phyloP scores from a whole-genome alignment of 2,888 invertebrate genomes.

The Tholera decimalis region DNA sequence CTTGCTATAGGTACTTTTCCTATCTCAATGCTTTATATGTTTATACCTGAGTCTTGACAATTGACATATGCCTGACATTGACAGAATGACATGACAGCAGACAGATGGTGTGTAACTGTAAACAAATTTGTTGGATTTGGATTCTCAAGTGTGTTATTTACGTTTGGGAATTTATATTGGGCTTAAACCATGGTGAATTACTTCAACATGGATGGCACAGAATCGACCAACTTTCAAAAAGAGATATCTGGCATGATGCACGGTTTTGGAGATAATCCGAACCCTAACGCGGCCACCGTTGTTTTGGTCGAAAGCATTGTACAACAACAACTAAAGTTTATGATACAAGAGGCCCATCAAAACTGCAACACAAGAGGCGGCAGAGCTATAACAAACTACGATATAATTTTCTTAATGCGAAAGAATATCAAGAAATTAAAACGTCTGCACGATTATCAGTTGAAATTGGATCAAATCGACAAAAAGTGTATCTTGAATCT shows the following conservation, averaged over 20 bases:
- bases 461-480: conserved; percentile 90
- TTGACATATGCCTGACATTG: too few relatives aligned
- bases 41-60: too few relatives aligned
- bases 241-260: conserved; percentile 97
- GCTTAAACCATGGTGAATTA: conserved; percentile 80
- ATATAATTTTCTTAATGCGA: conserved; percentile 96
- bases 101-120: conserved; percentile 7
- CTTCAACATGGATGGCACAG: conserved; percentile 81
- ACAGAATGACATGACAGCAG: background rate
- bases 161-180: conserved; percentile 5
- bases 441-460: conserved; percentile 94
- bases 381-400: conserved; percentile 91
- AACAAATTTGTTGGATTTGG: conserved; percentile 6
- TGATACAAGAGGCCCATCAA: conserved; percentile 95
- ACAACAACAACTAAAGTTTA: conserved; percentile 94
- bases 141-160: background rate
- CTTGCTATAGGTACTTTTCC: too few relatives aligned
- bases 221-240: conserved; percentile 89
- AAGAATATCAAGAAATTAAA: conserved; percentile 95
- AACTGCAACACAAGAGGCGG: conserved; percentile 92
- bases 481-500: conserved; percentile 74
- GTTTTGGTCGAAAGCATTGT: conserved; percentile 96
- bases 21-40: too few relatives aligned
- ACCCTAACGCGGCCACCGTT: conserved; percentile 96
- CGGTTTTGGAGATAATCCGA: conserved; percentile 97